Evolutionary conservation across 2,888 invertebrate genomes (phyloP).

Genomic region (Terebella lapidaria): DNA sequence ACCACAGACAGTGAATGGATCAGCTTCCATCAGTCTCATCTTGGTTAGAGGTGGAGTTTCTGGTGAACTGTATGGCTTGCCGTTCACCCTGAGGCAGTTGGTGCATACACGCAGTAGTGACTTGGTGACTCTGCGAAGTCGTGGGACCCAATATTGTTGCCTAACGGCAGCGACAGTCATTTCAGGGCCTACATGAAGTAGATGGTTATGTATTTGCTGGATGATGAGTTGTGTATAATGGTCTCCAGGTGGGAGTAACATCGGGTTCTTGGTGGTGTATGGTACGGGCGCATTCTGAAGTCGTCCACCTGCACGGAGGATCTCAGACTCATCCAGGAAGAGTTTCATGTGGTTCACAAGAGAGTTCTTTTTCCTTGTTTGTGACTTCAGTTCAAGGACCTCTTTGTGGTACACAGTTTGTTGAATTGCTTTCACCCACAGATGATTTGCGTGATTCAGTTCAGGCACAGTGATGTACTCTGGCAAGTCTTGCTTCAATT

Average conservation of each 20-base stretch:
- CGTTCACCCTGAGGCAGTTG: neutral
- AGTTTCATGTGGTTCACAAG: neutral
- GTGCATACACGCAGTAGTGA: neutral
- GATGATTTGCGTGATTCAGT: neutral
- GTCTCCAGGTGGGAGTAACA: neutral
- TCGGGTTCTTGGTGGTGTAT: neutral
- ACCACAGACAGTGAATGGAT: conserved; percentile 23
- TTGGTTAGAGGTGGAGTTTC: neutral
- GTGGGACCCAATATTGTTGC: neutral
- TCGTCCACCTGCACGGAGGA: neutral
- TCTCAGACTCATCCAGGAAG: neutral
- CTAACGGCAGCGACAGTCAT: neutral
- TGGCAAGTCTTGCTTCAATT: neutral
- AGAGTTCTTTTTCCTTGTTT: no score
- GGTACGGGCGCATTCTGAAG: neutral
- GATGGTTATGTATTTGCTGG: neutral
- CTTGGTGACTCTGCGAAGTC: neutral
- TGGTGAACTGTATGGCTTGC: neutral
- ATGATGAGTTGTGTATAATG: neutral
- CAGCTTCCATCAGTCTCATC: neutral
- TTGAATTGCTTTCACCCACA: neutral
- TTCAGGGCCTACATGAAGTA: neutral
- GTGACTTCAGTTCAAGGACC: no score
- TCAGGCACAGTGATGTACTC: neutral
- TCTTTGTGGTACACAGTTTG: neutral